Evolutionary conservation across 30 jellyfish, hydroid and myxozoan species (phyloP).

Genomic region (Chrysaora quinquecirrha): DNA sequence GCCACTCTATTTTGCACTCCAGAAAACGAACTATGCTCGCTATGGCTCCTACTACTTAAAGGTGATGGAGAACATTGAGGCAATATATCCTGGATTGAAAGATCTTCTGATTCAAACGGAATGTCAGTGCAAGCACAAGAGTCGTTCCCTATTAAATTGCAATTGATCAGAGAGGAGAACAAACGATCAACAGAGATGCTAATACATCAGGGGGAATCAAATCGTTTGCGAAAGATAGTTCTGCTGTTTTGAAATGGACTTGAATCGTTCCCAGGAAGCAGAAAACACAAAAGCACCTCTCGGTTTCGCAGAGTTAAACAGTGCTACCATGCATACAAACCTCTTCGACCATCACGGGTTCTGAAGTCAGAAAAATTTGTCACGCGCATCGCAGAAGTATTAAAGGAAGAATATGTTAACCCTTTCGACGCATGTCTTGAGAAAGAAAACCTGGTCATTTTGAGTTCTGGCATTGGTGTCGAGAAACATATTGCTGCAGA

Average conservation of each 20-base stretch:
- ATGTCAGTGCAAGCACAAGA: slow-evolving; percentile 37
- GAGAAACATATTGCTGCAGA: not conserved
- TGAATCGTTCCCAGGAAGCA: slow-evolving; percentile 28
- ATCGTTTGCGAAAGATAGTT: slow-evolving; percentile 14
- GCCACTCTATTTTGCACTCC: slow-evolving; percentile 20
- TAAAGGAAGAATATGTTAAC: slow-evolving; percentile 7
- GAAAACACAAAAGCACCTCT: not conserved
- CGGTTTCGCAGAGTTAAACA: not conserved
- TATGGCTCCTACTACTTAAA: slow-evolving; percentile 40
- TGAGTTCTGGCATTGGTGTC: slow-evolving; percentile 13
- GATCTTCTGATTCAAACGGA: not conserved
- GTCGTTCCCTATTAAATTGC: slow-evolving; percentile 9
- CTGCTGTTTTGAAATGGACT: slow-evolving; percentile 23
- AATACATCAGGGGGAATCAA: slow-evolving; percentile 39
- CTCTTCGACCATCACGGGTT: slow-evolving; percentile 26
- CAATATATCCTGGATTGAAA: slow-evolving; percentile 26
- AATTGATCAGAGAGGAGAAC: slow-evolving; percentile 22
- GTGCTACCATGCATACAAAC: slow-evolving; percentile 1
- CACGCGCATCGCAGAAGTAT: slow-evolving; percentile 1
- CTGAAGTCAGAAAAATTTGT: slow-evolving; percentile 4
- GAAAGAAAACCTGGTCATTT: not conserved
- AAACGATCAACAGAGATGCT: slow-evolving; percentile 25
- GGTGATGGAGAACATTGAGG: slow-evolving; percentile 16
- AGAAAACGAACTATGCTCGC: slow-evolving; percentile 38
- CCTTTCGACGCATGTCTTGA: slow-evolving; percentile 7